Evolutionary conservation across 2,113 vertebrate genomes (phyloP).

Genomic region (Indri indri): DNA sequence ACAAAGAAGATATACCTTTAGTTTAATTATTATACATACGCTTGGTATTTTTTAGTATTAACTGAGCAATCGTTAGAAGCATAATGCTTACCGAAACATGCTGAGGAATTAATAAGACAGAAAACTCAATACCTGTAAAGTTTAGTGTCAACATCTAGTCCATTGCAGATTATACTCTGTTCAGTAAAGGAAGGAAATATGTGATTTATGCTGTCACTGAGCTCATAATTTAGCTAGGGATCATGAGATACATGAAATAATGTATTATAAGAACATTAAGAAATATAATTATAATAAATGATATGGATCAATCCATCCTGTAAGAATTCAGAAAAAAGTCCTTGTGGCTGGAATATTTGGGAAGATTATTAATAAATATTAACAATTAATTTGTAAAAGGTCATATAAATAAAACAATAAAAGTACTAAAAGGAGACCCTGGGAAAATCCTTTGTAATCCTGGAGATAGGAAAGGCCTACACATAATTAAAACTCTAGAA

Average conservation of each 20-base stretch:
- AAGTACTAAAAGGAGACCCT: neutral
- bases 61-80: neutral
- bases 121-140: neutral
- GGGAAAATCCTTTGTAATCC: neutral
- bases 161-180: neutral
- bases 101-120: neutral
- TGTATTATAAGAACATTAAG: neutral
- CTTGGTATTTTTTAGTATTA: neutral
- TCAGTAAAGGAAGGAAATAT: neutral
- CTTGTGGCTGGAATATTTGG: neutral
- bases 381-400: neutral
- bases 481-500: slow-evolving; percentile 5
- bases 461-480: neutral
- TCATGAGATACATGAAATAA: neutral
- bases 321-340: neutral
- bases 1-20: neutral
- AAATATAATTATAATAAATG: neutral
- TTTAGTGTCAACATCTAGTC: neutral
- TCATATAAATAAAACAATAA: neutral
- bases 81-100: neutral
- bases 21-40: neutral
- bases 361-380: slow-evolving; percentile 13
- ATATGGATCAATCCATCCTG: neutral
- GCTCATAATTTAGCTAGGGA: neutral
- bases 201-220: neutral